Conservation (phyloP, 2,113 vertebrate genomes). For the Callipepla squamata region DNA sequence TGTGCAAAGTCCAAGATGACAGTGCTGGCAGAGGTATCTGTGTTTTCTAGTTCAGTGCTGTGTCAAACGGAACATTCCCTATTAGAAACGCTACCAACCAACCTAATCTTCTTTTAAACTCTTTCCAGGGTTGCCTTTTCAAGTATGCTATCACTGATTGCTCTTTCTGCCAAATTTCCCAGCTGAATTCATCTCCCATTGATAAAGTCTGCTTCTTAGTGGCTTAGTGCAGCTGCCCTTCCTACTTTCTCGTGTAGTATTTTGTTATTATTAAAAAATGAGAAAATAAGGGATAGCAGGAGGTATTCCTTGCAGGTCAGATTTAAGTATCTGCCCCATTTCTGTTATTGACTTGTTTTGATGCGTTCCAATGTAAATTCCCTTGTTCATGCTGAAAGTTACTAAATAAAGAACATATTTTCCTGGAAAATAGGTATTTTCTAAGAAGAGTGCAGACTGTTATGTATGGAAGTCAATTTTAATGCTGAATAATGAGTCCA, state of each 20-base stretch:
- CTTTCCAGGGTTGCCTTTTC: slow-evolving; percentile 55
- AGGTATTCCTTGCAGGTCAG: neutral
- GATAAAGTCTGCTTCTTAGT: slow-evolving; percentile 16
- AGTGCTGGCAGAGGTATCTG: neutral
- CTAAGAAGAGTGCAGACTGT: neutral
- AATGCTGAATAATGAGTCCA: neutral
- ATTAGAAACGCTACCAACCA: slow-evolving; percentile 19
- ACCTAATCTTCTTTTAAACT: slow-evolving; percentile 32
- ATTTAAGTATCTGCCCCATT: neutral
- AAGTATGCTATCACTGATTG: slow-evolving; percentile 30
- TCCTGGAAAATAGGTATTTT: neutral
- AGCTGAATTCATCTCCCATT: slow-evolving; percentile 32
- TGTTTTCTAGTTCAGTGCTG: neutral
- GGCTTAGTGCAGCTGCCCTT: neutral
- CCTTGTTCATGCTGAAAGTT: neutral
- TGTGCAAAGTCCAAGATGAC: neutral
- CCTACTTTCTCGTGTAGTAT: neutral
- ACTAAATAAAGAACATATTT: neutral
- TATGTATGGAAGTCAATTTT: neutral
- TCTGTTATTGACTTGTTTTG: neutral
- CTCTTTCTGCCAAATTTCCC: slow-evolving; percentile 59
- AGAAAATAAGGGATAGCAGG: neutral
- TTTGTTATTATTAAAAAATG: neutral
- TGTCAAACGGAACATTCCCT: slow-evolving; percentile 30
- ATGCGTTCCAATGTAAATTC: neutral